phyloP scores from a whole-genome alignment of 2,888 invertebrate genomes.

The Salpingus planirostris region DNA sequence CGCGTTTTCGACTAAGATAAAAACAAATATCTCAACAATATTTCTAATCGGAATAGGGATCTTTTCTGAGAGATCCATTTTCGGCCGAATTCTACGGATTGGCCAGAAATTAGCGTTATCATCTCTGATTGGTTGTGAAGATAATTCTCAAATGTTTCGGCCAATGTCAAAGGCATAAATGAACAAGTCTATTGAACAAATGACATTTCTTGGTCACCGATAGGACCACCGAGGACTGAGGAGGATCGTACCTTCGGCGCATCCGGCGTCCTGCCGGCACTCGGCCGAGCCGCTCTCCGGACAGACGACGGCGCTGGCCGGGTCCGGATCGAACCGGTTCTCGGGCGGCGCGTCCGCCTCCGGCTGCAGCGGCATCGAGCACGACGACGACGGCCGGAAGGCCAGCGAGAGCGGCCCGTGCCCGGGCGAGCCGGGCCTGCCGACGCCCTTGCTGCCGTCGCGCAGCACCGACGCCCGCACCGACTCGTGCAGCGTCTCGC shows the following conservation, averaged over 20 bases:
- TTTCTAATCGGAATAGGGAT: too few relatives aligned
- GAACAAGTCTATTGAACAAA: too few relatives aligned
- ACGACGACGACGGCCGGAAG: slow-evolving; percentile 42
- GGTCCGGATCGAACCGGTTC: slow-evolving; percentile 44
- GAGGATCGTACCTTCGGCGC: slow-evolving; percentile 43
- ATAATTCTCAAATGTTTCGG: too few relatives aligned
- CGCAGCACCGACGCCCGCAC: slow-evolving; percentile 57
- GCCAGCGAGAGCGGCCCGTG: slow-evolving; percentile 28
- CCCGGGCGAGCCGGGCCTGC: slow-evolving; percentile 42
- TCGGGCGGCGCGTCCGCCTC: slow-evolving; percentile 49
- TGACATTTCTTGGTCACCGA: too few relatives aligned
- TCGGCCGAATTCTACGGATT: too few relatives aligned
- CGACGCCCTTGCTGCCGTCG: slow-evolving; percentile 51
- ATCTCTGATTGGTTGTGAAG: too few relatives aligned
- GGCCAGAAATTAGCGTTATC: too few relatives aligned
- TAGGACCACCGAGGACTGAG: too few relatives aligned
- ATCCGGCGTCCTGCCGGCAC: slow-evolving; percentile 39
- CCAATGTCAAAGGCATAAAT: too few relatives aligned
- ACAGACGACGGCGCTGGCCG: slow-evolving; percentile 43
- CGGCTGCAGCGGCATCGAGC: slow-evolving; percentile 43
- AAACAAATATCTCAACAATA: too few relatives aligned
- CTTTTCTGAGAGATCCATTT: too few relatives aligned
- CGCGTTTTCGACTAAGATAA: too few relatives aligned
- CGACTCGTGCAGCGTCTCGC: slow-evolving; percentile 53
- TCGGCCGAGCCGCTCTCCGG: slow-evolving; percentile 39